phyloP scores from a whole-genome alignment of 35 echinoderm and acorn worm genomes.

The Stichopus chloronotus region DNA sequence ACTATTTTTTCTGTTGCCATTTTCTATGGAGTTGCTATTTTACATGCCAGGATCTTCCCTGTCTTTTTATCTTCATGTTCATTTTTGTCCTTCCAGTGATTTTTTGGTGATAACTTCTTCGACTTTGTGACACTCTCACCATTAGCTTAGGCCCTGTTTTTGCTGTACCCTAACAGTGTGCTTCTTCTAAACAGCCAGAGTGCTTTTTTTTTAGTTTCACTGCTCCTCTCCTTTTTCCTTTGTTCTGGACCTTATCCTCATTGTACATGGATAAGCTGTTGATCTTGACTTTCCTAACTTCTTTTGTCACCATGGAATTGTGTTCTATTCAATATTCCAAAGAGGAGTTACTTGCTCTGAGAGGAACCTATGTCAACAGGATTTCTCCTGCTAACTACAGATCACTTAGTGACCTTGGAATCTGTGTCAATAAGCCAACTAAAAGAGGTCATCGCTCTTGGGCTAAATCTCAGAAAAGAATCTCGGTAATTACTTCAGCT shows the following conservation, averaged over 20 bases:
- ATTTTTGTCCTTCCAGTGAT: constrained; percentile 31
- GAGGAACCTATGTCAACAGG: no score
- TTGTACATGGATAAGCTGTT: constrained; percentile 29
- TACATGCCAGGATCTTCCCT: constrained; percentile 13
- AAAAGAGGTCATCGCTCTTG: constrained; percentile 34
- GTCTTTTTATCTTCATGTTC: constrained; percentile 23
- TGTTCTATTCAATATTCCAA: constrained; percentile 41
- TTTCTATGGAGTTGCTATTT: constrained; percentile 13
- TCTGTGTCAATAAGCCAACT: no score
- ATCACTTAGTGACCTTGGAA: constrained; percentile 26
- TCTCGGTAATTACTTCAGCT: constrained; percentile 16
- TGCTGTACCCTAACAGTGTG: neutral
- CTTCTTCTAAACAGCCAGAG: neutral
- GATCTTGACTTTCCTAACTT: constrained; percentile 37
- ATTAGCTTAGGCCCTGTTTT: constrained; percentile 30
- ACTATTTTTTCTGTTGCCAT: constrained; percentile 20
- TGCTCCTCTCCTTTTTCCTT: constrained; percentile 17
- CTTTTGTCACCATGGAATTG: constrained; percentile 28
- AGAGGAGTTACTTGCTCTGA: no score
- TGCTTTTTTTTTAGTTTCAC: constrained; percentile 13
- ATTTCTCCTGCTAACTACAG: no score
- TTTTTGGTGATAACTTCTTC: neutral
- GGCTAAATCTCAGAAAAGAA: no score
- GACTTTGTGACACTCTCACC: constrained; percentile 30
- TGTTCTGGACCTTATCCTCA: constrained; percentile 17